phyloP scores from a whole-genome alignment of 2,888 invertebrate genomes.

The Synanthedon myopaeformis region DNA sequence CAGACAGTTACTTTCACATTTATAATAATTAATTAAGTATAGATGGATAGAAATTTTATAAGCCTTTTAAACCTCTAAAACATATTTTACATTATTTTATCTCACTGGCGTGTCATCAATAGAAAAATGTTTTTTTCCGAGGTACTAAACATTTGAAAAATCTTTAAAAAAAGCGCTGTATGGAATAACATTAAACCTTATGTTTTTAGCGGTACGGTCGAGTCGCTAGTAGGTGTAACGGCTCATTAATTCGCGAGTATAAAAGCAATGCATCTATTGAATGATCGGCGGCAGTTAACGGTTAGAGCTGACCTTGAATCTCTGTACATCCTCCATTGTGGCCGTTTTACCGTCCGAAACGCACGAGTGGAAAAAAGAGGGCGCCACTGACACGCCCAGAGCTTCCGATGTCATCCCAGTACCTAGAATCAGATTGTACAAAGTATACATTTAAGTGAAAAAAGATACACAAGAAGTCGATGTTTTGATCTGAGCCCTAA shows the following conservation, averaged over 20 bases:
- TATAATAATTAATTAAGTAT: too few species aligned
- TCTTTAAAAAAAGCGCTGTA: too few species aligned
- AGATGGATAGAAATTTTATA: too few species aligned
- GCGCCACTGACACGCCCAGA: slow-evolving; percentile 93
- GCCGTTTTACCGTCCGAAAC: slow-evolving; percentile 95
- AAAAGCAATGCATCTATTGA: background rate
- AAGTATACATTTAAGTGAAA: slow-evolving; percentile 7
- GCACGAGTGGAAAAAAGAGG: slow-evolving; percentile 96
- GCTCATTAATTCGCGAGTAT: background rate
- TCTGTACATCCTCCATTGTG: slow-evolving; percentile 94
- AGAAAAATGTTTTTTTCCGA: too few species aligned
- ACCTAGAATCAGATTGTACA: slow-evolving; percentile 39
- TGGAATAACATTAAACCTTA: too few species aligned
- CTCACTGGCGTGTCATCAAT: too few species aligned
- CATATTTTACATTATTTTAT: too few species aligned
- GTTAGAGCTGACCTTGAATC: slow-evolving; percentile 82
- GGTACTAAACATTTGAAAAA: too few species aligned
- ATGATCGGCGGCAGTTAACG: background rate
- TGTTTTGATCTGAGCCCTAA: slow-evolving; percentile 6
- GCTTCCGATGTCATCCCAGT: slow-evolving; percentile 97
- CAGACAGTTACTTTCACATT: too few species aligned
- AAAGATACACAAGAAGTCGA: slow-evolving; percentile 7
- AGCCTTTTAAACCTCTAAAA: too few species aligned
- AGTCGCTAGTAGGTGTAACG: background rate
- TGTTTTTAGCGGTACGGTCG: too few species aligned